Conservation (phyloP, 2,888 invertebrate species). For the Mesochorus sp. region DNA sequence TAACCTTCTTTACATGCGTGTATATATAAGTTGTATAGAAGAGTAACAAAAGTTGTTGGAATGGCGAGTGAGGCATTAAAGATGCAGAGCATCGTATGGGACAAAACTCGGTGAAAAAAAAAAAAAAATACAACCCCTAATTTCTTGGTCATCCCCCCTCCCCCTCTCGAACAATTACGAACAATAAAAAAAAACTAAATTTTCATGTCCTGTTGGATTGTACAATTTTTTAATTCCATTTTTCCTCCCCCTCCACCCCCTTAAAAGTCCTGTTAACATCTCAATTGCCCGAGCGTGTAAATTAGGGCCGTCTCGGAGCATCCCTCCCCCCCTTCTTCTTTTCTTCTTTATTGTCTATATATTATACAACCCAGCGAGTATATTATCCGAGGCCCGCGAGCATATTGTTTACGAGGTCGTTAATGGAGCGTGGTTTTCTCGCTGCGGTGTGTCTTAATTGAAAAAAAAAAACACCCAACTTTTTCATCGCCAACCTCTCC, state of each 20-base stretch:
- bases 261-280: conserved; percentile 38
- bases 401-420: conserved; percentile 73
- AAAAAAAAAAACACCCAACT: conserved; percentile 81
- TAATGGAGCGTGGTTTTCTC: conserved; percentile 72
- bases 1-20: no score
- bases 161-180: conserved; percentile 6
- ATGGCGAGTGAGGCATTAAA: conserved; percentile 69
- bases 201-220: not conserved
- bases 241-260: not conserved
- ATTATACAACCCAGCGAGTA: conserved; percentile 11
- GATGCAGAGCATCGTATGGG: conserved; percentile 59
- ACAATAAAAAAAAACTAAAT: conserved; percentile 7
- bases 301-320: not conserved
- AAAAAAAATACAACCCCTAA: not conserved
- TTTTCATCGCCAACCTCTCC: conserved; percentile 68
- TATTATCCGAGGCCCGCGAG: conserved; percentile 26
- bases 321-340: no score
- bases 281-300: conserved; percentile 41
- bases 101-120: conserved; percentile 20
- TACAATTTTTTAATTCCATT: conserved; percentile 13
- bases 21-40: not conserved
- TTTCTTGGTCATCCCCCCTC: not conserved
- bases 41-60: conserved; percentile 42
- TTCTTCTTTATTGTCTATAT: not conserved
- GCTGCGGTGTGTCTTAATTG: conserved; percentile 77